Percentiles rank a stretch among this genome's conserved stretches.
These are phyloP conservation scores for Dryobotodes eremita DNA, from an alignment of 2,888 invertebrate genomes.

Conservation along the genomic window DNA sequence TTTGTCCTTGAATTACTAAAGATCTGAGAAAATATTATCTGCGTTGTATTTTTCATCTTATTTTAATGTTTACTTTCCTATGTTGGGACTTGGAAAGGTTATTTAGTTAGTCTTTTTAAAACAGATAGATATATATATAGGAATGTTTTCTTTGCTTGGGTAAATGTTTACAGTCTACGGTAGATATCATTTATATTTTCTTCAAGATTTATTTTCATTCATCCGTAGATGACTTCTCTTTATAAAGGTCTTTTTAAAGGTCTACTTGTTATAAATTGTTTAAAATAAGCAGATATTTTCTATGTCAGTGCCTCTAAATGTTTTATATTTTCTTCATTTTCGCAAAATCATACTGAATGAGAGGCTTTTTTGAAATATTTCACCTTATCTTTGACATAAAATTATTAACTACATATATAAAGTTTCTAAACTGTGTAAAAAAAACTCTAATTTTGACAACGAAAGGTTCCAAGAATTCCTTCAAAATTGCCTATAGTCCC, in stretches of 20 bases:
- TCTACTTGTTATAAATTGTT: background rate
- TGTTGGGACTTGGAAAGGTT: background rate
- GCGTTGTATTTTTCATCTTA: conserved; percentile 9
- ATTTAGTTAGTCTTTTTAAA: background rate
- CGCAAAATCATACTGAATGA: too few species aligned
- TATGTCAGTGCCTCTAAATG: background rate
- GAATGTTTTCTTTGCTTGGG: background rate
- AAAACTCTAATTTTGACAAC: too few species aligned
- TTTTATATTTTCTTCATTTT: background rate
- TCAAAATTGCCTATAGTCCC: background rate
- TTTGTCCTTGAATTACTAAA: conserved; percentile 31
- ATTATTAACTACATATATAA: background rate
- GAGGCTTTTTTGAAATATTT: conserved; percentile 2
- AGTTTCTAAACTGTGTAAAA: background rate
- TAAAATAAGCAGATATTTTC: background rate
- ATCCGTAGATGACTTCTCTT: too few species aligned
- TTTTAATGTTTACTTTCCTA: conserved; percentile 6
- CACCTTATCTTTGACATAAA: background rate
- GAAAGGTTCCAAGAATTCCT: background rate
- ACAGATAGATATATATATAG: accelerated
- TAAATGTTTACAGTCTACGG: background rate
- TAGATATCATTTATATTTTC: background rate
- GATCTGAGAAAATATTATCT: conserved; percentile 23
- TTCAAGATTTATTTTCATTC: too few species aligned
- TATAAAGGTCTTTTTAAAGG: too few species aligned